Base-by-base conservation (phyloP, 1,140 invertebrate species). In the Nephila pilipes region DNA sequence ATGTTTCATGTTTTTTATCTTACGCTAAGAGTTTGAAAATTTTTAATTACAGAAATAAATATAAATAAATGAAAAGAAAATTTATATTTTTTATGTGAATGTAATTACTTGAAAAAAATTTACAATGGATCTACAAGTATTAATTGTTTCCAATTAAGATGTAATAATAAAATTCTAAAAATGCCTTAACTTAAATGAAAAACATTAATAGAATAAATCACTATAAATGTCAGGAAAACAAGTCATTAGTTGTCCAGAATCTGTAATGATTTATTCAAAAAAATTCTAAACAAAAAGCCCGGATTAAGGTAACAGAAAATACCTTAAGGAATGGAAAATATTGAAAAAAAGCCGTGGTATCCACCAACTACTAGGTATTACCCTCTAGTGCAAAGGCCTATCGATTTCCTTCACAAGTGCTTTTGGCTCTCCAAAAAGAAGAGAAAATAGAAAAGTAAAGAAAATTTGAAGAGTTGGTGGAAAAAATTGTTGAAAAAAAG, bases 271-370 rank as follows among this genome's bases (percentile, higher is more conserved):
- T 38, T 3, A 46, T 46, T 46, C 46, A 46, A 46, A 25, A 75
- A 36, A 75, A 29, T 10, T 4, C 25, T 16, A 36, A 75, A 8
- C 12, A 83, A 54, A 46, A 75, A 75, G 29, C 18, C 18, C 1
- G 14, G 5, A 18, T 32, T 36, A 32, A 18, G 29, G 3, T 14
- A 32, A 75, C n/a, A 69, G 14, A 29, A 75, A 14, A 4, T 36
- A 32, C 29, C 18, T 18, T 36, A 36, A 20, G 3, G 38, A 87
- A 63, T 3, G 32, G 32, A 36, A 38, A 58, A 38, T 1, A n/a
- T 87, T 83, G 55, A 87, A 63, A 87, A 25, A 87, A 87, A 87
- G 58, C 18, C 38, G 85, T 32, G 85, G 85, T 38, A 36, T 63
- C 58, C 85, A 60, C 54, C 55, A 63, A 87, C 57, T 87, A 32